Conservation (phyloP, 2,888 invertebrate species). For the Drosophila incognita region DNA sequence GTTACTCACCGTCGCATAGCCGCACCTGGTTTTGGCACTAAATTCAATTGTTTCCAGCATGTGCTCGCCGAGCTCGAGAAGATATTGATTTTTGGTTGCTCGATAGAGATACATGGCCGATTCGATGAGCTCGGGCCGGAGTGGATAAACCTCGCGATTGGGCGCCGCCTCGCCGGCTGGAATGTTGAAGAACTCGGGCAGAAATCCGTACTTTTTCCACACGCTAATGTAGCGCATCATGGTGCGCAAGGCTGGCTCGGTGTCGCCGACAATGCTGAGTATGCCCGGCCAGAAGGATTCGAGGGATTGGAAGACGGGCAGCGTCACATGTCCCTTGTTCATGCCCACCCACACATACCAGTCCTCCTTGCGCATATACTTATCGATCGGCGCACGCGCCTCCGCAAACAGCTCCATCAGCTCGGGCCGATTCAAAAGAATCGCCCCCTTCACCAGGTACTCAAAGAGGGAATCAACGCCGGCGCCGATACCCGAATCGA, state of each 20-base stretch:
- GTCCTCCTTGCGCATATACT: conserved; percentile 95
- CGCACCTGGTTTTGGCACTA: conserved; percentile 96
- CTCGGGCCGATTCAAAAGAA: conserved; percentile 95
- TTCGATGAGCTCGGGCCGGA: conserved; percentile 98
- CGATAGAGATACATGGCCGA: conserved; percentile 98
- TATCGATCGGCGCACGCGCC: conserved; percentile 91
- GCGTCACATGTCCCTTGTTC: conserved; percentile 95
- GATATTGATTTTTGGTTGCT: conserved; percentile 96
- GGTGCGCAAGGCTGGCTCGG: conserved; percentile 95
- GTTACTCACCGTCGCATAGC: conserved; percentile 95
- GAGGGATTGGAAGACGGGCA: conserved; percentile 99
- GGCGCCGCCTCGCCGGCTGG: conserved; percentile 93
- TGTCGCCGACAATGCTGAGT: conserved; percentile 94
- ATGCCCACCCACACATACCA: conserved; percentile 99
- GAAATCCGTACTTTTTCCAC: conserved; percentile 98
- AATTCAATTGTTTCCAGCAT: conserved; percentile 97
- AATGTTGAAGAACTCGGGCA: conserved; percentile 99
- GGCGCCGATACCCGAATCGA: conserved; percentile 98
- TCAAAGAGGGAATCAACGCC: conserved; percentile 99
- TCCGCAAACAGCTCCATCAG: conserved; percentile 96
- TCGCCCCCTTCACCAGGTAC: conserved; percentile 98
- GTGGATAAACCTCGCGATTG: conserved; percentile 95
- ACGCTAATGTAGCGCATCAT: conserved; percentile 98
- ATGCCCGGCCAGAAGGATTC: conserved; percentile 99
- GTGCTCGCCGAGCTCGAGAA: conserved; percentile 97